phyloP scores from a whole-genome alignment of 2,113 vertebrate species.

The Candoia aspera region DNA sequence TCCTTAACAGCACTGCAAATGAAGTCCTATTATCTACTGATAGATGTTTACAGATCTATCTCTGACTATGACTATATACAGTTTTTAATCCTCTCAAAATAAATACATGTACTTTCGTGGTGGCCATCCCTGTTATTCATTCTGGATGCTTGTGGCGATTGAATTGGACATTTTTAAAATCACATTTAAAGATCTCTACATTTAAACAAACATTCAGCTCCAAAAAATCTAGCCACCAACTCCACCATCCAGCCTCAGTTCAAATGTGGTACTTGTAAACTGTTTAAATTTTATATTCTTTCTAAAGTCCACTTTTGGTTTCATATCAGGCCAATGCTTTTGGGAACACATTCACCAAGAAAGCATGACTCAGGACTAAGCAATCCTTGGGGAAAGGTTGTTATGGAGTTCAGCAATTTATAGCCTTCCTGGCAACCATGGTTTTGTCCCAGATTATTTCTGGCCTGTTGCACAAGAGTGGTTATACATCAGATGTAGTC shows the following conservation, averaged over 20 bases:
- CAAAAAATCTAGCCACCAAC: not conserved
- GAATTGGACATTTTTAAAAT: not conserved
- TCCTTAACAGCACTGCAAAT: not conserved
- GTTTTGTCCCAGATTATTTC: not conserved
- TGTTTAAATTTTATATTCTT: not conserved
- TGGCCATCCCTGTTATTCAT: not conserved
- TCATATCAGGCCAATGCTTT: not conserved
- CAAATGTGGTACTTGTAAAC: not conserved
- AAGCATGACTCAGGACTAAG: not conserved
- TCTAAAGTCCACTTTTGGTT: not conserved
- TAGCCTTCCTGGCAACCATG: not conserved
- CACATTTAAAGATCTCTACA: not conserved
- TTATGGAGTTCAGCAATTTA: not conserved
- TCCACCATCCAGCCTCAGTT: not conserved
- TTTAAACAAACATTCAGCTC: not conserved
- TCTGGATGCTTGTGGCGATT: not conserved
- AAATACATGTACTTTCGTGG: not conserved
- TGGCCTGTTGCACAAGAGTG: not conserved
- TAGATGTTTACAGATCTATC: not conserved
- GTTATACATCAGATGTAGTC: not conserved
- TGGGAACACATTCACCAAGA: not conserved
- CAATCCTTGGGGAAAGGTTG: not conserved
- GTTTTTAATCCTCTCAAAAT: constrained; percentile 23
- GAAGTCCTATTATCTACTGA: not conserved
- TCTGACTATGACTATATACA: not conserved